phyloP scores from a whole-genome alignment of 2,888 invertebrate species.

The Geotrupes spiniger region DNA sequence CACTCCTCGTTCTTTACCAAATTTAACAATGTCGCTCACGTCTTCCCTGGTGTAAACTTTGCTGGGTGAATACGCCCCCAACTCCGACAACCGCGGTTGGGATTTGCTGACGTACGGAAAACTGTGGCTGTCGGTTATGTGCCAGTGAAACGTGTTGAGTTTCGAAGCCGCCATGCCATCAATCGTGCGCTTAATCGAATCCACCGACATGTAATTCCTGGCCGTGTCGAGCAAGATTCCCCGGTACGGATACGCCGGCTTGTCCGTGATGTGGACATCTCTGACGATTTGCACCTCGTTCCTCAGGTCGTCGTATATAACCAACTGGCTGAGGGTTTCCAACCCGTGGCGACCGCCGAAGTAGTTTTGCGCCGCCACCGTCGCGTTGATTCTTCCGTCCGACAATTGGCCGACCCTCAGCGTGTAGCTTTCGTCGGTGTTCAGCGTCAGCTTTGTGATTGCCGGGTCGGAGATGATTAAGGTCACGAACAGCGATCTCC shows the following conservation, averaged over 20 bases:
- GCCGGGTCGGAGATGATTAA: slow-evolving; percentile 16
- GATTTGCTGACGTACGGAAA: slow-evolving; percentile 80
- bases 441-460: slow-evolving; percentile 48
- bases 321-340: slow-evolving; percentile 65
- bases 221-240: slow-evolving; percentile 88
- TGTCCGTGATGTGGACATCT: slow-evolving; percentile 65
- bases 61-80: slow-evolving; percentile 74
- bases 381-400: slow-evolving; percentile 54
- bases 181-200: slow-evolving; percentile 69
- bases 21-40: slow-evolving; percentile 63
- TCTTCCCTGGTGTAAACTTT: slow-evolving; percentile 62
- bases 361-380: slow-evolving; percentile 57
- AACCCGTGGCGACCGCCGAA: slow-evolving; percentile 67
- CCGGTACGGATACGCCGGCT: slow-evolving; percentile 82
- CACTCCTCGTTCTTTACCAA: slow-evolving; percentile 72
- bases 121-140: slow-evolving; percentile 91
- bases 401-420: slow-evolving; percentile 48
- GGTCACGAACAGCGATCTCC: slow-evolving; percentile 11
- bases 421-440: slow-evolving; percentile 60
- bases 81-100: slow-evolving; percentile 66
- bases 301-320: slow-evolving; percentile 63
- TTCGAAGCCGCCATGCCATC: slow-evolving; percentile 89
- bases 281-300: slow-evolving; percentile 60
- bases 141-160: slow-evolving; percentile 93
- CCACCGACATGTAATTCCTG: slow-evolving; percentile 77